Evolutionary conservation across 2,797 vertebrate species (phyloP).

Genomic region (Ctenochaetus hawaiiensis): DNA sequence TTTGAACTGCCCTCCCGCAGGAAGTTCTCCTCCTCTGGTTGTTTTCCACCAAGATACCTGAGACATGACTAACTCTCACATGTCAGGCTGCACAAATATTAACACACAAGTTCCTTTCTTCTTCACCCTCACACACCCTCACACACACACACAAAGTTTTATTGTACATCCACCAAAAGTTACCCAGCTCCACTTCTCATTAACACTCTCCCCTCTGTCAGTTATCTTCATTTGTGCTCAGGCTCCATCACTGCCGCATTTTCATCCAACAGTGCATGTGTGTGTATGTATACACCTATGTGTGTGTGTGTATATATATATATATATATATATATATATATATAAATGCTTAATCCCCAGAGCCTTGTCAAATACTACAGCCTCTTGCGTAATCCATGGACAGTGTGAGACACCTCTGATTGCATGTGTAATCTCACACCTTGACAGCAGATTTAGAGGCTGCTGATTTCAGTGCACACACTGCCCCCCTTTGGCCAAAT

Average conservation of each 20-base stretch:
- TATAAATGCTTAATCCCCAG: constrained; percentile 36
- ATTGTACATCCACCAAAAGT: constrained; percentile 22
- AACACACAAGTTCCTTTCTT: constrained; percentile 4
- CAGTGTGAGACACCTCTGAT: constrained; percentile 43
- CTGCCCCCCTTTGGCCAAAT: constrained; percentile 70
- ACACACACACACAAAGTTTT: constrained; percentile 6
- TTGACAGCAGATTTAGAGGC: constrained; percentile 22
- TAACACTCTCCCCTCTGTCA: background rate
- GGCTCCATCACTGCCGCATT: constrained; percentile 7
- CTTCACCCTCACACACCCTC: background rate
- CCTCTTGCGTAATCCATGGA: constrained; percentile 76
- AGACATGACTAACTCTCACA: constrained; percentile 5
- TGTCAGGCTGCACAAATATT: constrained; percentile 19
- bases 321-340: constrained; percentile 18
- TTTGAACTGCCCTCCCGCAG: constrained; percentile 27
- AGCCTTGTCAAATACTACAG: constrained; percentile 66
- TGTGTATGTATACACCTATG: too few relatives aligned
- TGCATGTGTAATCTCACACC: constrained; percentile 38
- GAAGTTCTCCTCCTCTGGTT: constrained; percentile 41
- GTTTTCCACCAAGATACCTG: constrained; percentile 23
- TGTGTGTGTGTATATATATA: too few relatives aligned
- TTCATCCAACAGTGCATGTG: constrained; percentile 15
- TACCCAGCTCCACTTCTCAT: constrained; percentile 3
- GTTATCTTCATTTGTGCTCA: background rate
- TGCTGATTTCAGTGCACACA: constrained; percentile 47